Evolutionary conservation across 2,797 vertebrate genomes (phyloP).

Genomic region (Syngnathus rostellatus): DNA sequence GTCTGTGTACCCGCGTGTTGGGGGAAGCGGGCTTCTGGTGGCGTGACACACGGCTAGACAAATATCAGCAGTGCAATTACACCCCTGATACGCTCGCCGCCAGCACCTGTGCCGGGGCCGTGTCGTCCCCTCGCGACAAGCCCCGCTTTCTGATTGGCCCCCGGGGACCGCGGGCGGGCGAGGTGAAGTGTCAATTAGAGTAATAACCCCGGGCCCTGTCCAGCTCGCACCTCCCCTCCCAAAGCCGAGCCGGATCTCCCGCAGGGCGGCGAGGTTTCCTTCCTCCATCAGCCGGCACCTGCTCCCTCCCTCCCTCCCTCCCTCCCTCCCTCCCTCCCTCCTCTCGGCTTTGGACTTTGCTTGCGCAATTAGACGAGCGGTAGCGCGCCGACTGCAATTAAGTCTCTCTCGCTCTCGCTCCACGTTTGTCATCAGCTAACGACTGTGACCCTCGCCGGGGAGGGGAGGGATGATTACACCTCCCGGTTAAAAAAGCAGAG

Average conservation of each 20-base stretch:
- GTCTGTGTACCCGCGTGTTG: conserved; percentile 33
- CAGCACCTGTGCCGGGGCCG: conserved; percentile 73
- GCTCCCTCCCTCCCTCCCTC: conserved; percentile 52
- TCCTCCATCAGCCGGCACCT: conserved; percentile 69
- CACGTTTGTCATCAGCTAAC: conserved; percentile 42
- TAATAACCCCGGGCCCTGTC: conserved; percentile 81
- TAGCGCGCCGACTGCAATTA: conserved; percentile 47
- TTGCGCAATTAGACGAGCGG: conserved; percentile 53
- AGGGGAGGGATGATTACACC: conserved; percentile 17
- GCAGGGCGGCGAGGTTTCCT: conserved; percentile 61
- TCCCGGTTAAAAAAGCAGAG: conserved; percentile 28
- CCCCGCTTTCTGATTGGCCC: conserved; percentile 71
- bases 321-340: conserved; percentile 20
- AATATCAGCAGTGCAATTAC: conserved; percentile 77
- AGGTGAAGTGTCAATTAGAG: conserved; percentile 92
- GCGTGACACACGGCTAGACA: conserved; percentile 65
- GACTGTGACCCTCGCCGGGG: conserved; percentile 28
- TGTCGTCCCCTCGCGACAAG: conserved; percentile 51
- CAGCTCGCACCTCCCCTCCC: conserved; percentile 57
- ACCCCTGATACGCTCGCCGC: conserved; percentile 60
- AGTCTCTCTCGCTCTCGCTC: conserved; percentile 37
- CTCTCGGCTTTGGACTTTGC: conserved; percentile 46
- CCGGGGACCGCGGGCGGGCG: conserved; percentile 64
- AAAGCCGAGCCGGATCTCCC: conserved; percentile 53
- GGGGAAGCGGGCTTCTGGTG: conserved; percentile 51